Base-by-base conservation (phyloP, 2,113 vertebrate genomes). In the Alligator sinensis region DNA sequence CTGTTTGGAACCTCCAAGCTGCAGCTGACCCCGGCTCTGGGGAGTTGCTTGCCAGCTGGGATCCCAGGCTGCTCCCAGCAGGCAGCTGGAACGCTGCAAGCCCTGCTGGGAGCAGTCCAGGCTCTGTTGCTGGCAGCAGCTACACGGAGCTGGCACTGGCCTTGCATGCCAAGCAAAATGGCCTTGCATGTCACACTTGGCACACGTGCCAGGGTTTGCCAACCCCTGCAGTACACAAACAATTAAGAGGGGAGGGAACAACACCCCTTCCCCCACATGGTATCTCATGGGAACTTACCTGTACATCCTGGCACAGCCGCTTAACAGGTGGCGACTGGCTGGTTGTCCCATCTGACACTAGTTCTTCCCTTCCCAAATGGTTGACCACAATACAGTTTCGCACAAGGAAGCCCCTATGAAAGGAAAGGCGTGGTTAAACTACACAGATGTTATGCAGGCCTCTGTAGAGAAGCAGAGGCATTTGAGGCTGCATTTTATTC, bases 291-390 rank as follows among this genome's bases (percentile, higher is more conserved):
- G 11, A 94, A 86, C 97, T 82, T 95, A 99, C 99, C 99, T 99
- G 98, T 2, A 99, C 86, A 6, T 98, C 98, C 2, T 98, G 98
- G 86, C 99, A 99, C 64, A 97, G 30, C 4, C 99, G 98, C 86
- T 99, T 99, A 87, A 98, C 94, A 2, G 99, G 99, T 34, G 99
- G 99, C 27, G 99, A 99, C 82, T 98, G 98, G 78, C 96, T 98
- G 70, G 94, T 95, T 0, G 95, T 90, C 61, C 97, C 97, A 0
- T 97, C 95, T 75, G 57, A 80, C 7, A 59, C 80, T 75, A 96
- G 61, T 25, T 98, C 98, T 27, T 98, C 98, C 93, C 98, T 99
- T 72, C 98, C 98, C 85, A 99, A 91, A 92, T 99, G 99, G 95
- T 99, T 99, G 90, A 99, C 97, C 97, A 99, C 98, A 22, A 99